Conservation (phyloP, 2,113 vertebrate genomes). For the Ploceus nigricollis region DNA sequence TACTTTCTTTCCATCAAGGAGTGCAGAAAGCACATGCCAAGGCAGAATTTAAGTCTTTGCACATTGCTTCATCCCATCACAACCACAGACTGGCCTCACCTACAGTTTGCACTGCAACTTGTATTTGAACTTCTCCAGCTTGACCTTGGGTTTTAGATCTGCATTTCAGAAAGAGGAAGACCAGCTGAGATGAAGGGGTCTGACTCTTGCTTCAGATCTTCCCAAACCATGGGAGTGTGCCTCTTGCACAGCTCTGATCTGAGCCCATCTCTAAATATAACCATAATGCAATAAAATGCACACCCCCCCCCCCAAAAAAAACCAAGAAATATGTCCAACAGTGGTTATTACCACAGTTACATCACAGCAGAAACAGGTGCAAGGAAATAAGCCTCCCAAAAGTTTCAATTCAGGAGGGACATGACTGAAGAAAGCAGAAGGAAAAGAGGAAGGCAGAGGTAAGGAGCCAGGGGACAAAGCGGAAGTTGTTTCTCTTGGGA, state of each 20-base stretch:
- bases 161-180: not conserved
- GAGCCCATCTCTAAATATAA: not conserved
- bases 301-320: too few relatives aligned
- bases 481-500: slow-evolving; percentile 58
- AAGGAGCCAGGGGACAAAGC: not conserved
- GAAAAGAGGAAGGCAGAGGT: slow-evolving; percentile 26
- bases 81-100: not conserved
- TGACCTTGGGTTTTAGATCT: not conserved
- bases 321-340: not conserved
- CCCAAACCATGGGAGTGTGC: not conserved
- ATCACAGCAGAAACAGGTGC: slow-evolving; percentile 64
- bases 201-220: not conserved
- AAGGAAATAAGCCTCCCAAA: slow-evolving; percentile 63
- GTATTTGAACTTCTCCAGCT: not conserved
- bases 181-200: not conserved
- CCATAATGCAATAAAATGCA: not conserved
- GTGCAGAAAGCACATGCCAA: not conserved
- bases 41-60: not conserved
- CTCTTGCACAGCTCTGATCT: not conserved
- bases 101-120: not conserved
- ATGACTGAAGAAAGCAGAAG: slow-evolving; percentile 27
- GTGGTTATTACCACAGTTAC: slow-evolving; percentile 47
- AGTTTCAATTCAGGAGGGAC: slow-evolving; percentile 40
- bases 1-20: not conserved
- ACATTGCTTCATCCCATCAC: not conserved